Evolutionary conservation across 2,888 invertebrate species (phyloP), one percentile per base, ranked within the genome.

Genomic region (Gandaritis pyraliata): DNA sequence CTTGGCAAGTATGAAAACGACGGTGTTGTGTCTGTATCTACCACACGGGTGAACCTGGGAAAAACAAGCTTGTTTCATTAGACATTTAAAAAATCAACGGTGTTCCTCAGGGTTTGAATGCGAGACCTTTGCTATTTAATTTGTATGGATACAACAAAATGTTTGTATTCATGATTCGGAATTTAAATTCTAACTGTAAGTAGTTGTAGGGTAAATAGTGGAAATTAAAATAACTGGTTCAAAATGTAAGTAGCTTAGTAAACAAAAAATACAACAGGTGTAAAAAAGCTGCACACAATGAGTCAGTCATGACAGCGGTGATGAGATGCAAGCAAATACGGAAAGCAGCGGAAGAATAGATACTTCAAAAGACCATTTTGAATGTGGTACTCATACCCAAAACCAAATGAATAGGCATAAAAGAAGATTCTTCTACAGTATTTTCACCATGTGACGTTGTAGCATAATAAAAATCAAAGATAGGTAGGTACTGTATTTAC

Each of bases 31-130:
- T 56, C 98, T 94, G 91, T 99, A 99, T 80, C 99, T 94, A 65
- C 99, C 99, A 87, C 99, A 99, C 2, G 99, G 99, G 88, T 99
- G 99, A 64, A 98, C 97, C 98, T 98, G 92, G 49, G 66, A 64
- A 72, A 65, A 71, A 57, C 61, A 58, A 60, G 66, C 65, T 66
- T 61, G 61, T 71, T 65, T 69, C 18, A 65, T 63, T 62, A 63
- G 49, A 56, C 38, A n/a, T 43, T 38, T 8, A 33, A 1, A 33
- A 8, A 33, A n/a, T 45, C n/a, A 58, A 41, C 46, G 13, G 45
- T 58, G 18, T 66, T 16, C 15, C 48, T 23, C 58, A 68, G 55
- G 66, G 60, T 5, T 3, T 10, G 18, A 13, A 13, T 11, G 16
- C 62, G n/a, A 49, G 36, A 46, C 58, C 51, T 18, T 36, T 38